Percentiles rank a stretch among this genome's conserved stretches.
Evolutionary conservation across 2,113 vertebrate species (phyloP).

Genomic region (Pangasianodon hypophthalmus): DNA sequence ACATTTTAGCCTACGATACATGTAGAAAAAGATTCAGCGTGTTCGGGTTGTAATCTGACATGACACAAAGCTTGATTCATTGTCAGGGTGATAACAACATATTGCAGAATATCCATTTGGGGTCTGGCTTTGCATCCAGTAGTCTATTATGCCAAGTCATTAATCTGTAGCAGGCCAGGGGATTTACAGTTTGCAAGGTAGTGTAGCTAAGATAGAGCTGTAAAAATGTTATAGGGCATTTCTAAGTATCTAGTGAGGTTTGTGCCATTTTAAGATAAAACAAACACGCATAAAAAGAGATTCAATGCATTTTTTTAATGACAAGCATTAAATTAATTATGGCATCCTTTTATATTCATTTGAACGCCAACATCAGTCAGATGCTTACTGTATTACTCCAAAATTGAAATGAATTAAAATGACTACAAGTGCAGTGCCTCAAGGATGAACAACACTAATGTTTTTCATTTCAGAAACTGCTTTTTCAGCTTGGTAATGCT

Average conservation of each 20-base stretch:
- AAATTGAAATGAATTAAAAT: slow-evolving; percentile 2
- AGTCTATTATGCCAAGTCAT: slow-evolving; percentile 8
- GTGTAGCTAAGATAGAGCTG: background rate
- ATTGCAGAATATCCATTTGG: slow-evolving; percentile 14
- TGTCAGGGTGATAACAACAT: background rate
- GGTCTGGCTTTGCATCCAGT: background rate
- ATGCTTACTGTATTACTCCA: background rate
- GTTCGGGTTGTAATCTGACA: slow-evolving; percentile 27
- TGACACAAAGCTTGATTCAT: slow-evolving; percentile 18
- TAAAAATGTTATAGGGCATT: background rate
- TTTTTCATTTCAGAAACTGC: background rate
- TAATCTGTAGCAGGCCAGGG: slow-evolving; percentile 24
- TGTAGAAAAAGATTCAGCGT: background rate
- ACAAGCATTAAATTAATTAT: background rate
- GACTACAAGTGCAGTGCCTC: background rate
- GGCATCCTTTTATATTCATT: background rate
- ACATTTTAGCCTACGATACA: background rate
- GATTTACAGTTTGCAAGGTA: slow-evolving; percentile 27
- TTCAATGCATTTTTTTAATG: background rate
- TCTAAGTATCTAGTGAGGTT: background rate
- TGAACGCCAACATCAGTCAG: background rate
- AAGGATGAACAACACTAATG: slow-evolving; percentile 22
- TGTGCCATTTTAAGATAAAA: background rate
- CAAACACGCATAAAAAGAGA: background rate
- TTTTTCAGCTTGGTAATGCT: background rate